Conservation (phyloP, 2,888 invertebrate species). For the Drosophila falleni region DNA sequence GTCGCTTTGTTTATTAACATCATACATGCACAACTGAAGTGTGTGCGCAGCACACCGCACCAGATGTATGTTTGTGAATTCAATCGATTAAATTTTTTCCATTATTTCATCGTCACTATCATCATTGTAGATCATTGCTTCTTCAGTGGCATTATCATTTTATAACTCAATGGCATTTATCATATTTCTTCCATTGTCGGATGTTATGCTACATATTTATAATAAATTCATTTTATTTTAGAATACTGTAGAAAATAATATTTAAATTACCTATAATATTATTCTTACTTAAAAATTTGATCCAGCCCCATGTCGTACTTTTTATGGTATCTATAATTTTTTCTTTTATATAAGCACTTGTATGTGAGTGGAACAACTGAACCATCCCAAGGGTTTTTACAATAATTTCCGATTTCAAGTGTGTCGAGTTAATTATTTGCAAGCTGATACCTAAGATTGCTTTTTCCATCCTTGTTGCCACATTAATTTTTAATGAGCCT, state of each 20-base stretch:
- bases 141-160: background rate
- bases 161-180: background rate
- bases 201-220: background rate
- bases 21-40: background rate
- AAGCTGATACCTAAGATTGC: background rate
- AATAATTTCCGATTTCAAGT: background rate
- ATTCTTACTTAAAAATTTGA: background rate
- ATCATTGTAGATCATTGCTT: too few species aligned
- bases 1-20: too few species aligned
- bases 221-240: background rate
- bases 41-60: too few species aligned
- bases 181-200: background rate
- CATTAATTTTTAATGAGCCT: too few species aligned
- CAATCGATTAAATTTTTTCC: background rate
- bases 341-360: background rate
- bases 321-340: background rate
- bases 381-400: too few species aligned
- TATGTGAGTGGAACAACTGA: too few species aligned
- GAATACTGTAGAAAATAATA: background rate
- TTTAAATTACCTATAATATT: background rate
- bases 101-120: background rate
- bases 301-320: too few species aligned
- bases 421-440: background rate
- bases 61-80: too few species aligned
- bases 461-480: too few species aligned